Evolutionary conservation across 2,888 invertebrate species (phyloP).

Genomic region (Pocota personata): DNA sequence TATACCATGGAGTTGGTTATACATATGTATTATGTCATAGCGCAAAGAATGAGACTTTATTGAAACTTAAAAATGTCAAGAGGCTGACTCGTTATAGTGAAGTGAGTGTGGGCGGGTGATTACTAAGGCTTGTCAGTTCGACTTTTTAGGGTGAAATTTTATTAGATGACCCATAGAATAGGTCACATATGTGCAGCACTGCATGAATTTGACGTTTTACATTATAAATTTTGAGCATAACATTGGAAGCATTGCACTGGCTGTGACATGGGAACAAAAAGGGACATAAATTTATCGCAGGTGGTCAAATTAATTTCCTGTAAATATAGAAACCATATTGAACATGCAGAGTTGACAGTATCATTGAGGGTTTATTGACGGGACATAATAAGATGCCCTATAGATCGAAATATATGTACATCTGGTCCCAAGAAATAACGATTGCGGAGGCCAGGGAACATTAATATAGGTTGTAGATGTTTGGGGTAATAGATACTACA

Average conservation of each 20-base stretch:
- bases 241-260: not conserved
- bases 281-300: not conserved
- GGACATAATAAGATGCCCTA: too few species aligned
- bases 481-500: too few species aligned
- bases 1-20: conserved; percentile 13
- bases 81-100: conserved; percentile 1
- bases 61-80: conserved; percentile 46
- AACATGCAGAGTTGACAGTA: too few species aligned
- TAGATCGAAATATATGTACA: too few species aligned
- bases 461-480: too few species aligned
- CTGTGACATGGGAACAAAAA: not conserved
- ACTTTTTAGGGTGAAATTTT: conserved; percentile 56
- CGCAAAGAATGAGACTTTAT: conserved; percentile 1
- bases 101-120: not conserved
- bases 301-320: not conserved
- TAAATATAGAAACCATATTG: too few species aligned
- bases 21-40: conserved; percentile 42
- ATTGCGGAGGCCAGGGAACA: too few species aligned
- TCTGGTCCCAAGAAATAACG: too few species aligned
- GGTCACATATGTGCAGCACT: conserved; percentile 44
- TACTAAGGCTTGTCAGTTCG: not conserved
- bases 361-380: too few species aligned
- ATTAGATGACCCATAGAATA: conserved; percentile 32
- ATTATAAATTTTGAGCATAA: too few species aligned
- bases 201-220: conserved; percentile 40